A percentile compares a stretch with the other conserved stretches of the same genome.
phyloP scores from a whole-genome alignment of 1,140 invertebrate genomes.

The Scaptomyza hsui region DNA sequence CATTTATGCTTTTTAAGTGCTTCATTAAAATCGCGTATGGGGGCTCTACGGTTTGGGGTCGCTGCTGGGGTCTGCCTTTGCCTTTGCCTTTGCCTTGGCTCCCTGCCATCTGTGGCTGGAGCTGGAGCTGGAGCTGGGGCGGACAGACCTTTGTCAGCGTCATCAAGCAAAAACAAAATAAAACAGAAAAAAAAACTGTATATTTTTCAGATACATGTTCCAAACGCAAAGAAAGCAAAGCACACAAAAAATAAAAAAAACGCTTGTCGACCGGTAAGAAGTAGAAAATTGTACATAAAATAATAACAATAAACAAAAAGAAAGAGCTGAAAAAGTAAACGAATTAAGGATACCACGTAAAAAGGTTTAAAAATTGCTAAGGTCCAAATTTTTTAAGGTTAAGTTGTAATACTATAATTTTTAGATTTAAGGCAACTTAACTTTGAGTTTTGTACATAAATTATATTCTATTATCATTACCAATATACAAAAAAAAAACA shows the following conservation, averaged over 20 bases:
- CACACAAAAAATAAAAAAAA: conserved; percentile 43
- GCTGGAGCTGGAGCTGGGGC: conserved; percentile 35
- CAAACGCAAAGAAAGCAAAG: conserved; percentile 75
- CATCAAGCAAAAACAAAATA: conserved; percentile 54
- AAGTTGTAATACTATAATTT: too few species aligned
- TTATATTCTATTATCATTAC: too few species aligned
- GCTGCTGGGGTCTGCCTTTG: conserved; percentile 19
- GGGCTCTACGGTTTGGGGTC: conserved; percentile 40
- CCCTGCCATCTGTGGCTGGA: conserved; percentile 17
- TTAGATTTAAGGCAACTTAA: too few species aligned
- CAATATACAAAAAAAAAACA: too few species aligned
- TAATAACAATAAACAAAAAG: conserved; percentile 40
- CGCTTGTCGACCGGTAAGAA: conserved; percentile 55
- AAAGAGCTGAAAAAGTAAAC: not conserved
- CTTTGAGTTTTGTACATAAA: too few species aligned
- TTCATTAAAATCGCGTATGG: conserved; percentile 81
- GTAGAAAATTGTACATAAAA: conserved; percentile 45
- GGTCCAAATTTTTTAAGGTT: too few species aligned
- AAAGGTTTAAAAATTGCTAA: not conserved
- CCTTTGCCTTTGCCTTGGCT: not conserved
- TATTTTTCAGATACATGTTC: conserved; percentile 76
- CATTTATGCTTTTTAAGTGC: conserved; percentile 82
- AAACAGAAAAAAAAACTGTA: conserved; percentile 53
- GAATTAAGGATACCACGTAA: conserved; percentile 7
- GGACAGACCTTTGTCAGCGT: conserved; percentile 76